These are phyloP conservation scores for Mythimna vitellina DNA, from an alignment of 2,888 invertebrate species.

Conservation along the genomic window DNA sequence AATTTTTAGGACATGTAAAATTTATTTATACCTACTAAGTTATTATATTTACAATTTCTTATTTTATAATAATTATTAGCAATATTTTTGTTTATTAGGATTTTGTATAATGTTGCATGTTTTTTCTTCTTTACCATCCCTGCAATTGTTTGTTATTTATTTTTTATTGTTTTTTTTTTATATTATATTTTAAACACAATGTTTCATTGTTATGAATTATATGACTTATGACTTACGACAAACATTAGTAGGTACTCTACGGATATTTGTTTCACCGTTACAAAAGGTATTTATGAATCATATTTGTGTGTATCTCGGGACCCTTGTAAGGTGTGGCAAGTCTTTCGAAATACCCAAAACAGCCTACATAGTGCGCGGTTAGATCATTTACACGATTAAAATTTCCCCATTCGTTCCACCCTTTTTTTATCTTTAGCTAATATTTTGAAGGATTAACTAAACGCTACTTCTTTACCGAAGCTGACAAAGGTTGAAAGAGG, in stretches of 20 bases:
- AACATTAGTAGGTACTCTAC: background rate
- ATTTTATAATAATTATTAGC: too few relatives aligned
- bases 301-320: slow-evolving; percentile 58
- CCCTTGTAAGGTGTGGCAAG: slow-evolving; percentile 44
- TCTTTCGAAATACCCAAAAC: slow-evolving; percentile 39
- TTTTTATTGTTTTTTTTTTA: too few relatives aligned
- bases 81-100: too few relatives aligned
- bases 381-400: slow-evolving; percentile 20
- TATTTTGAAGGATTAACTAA: slow-evolving; percentile 8
- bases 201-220: too few relatives aligned
- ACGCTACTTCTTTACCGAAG: background rate
- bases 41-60: too few relatives aligned
- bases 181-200: too few relatives aligned
- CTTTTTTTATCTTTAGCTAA: background rate
- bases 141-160: too few relatives aligned
- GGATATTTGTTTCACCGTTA: slow-evolving; percentile 65
- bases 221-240: too few relatives aligned
- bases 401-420: background rate
- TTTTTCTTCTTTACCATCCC: too few relatives aligned
- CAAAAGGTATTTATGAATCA: slow-evolving; percentile 63
- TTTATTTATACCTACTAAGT: too few relatives aligned
- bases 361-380: slow-evolving; percentile 11
- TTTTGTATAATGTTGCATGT: too few relatives aligned
- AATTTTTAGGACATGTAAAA: too few relatives aligned
- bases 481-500: background rate